Evolutionary conservation across 2,797 vertebrate genomes (phyloP), one percentile per base, ranked within the genome.

Genomic region (Pseudochromis fuscus): DNA sequence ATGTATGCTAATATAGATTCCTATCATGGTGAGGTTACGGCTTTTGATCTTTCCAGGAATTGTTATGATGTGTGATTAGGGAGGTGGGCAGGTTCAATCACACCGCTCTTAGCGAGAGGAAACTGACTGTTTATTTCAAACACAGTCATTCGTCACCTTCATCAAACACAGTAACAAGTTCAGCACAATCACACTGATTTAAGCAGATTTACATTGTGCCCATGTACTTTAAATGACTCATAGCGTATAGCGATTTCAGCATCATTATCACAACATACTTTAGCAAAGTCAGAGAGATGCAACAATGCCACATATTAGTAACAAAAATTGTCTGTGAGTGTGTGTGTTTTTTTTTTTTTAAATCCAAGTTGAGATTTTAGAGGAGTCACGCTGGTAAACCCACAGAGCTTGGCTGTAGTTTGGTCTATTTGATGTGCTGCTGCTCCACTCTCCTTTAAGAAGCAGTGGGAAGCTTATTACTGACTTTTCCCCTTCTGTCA

Each of bases 1-100:
- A 76, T 38, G 73, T 90, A 87, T 86, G 79, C 81, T 86, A 86
- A 93, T 88, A 72, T 69, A 71, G 72, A 84, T 87, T 80, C 72
- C n/a, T 61, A 82, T 81, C 70, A 68, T 84, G 76, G 75, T 50
- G 61, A 82, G 75, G 81, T 82, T 75, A 78, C 69, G 75, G 76
- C 75, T 84, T 70, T 81, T 23, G 48, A 71, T 67, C 79, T 75
- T 75, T 68, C 42, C 38, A 60, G 67, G 76, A 79, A 64, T 62
- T 73, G 58, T 77, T 59, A 46, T 75, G 65, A 69, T 80, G 71
- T 83, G 48, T 74, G 85, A 83, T 75, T 83, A 58, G 56, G 52
- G 40, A 61, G 71, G 67, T 19, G 66, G 75, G 31, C 55, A n/a
- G 42, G 51, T 65, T 84, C 69, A 65, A 33, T 82, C 67, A 59